Percentiles rank a stretch among this genome's conserved stretches.
These are phyloP conservation scores for Pundamilia nyererei DNA, from an alignment of 2,113 vertebrate genomes.

Conservation along the genomic window DNA sequence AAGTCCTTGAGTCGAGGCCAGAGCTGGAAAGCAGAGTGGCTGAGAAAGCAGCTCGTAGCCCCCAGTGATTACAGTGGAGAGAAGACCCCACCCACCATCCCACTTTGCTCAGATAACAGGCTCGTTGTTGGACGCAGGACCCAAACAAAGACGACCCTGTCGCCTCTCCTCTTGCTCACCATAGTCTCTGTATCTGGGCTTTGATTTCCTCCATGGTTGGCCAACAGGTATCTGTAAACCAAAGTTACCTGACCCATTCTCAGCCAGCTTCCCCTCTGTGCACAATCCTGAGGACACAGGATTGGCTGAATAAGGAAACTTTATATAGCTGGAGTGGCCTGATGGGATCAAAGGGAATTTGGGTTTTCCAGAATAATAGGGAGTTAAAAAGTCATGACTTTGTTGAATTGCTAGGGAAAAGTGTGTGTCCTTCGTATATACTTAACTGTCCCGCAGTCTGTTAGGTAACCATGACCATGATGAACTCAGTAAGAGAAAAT, in stretches of 20 bases:
- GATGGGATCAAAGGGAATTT: slow-evolving; percentile 27
- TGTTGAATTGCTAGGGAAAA: background rate
- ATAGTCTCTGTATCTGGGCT: slow-evolving; percentile 48
- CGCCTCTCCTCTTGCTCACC: slow-evolving; percentile 30
- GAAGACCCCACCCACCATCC: slow-evolving; percentile 52
- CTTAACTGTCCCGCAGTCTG: background rate
- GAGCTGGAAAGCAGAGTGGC: slow-evolving; percentile 67
- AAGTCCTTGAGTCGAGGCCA: slow-evolving; percentile 67
- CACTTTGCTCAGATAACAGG: slow-evolving; percentile 62
- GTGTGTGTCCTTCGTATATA: background rate
- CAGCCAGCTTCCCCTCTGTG: background rate
- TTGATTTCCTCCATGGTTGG: slow-evolving; percentile 66
- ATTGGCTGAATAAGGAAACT: slow-evolving; percentile 54
- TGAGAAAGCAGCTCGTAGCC: slow-evolving; percentile 66
- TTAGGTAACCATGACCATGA: background rate
- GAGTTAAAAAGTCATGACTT: slow-evolving; percentile 4
- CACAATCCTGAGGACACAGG: slow-evolving; percentile 48
- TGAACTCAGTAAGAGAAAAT: background rate
- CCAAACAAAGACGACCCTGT: slow-evolving; percentile 75
- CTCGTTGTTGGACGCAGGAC: slow-evolving; percentile 56
- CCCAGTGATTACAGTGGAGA: slow-evolving; percentile 58
- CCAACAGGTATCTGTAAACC: slow-evolving; percentile 62
- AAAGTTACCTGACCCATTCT: slow-evolving; percentile 52
- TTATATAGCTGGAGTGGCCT: slow-evolving; percentile 45
- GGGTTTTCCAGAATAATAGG: background rate